Conservation (phyloP, 2,888 invertebrate species). For the Miltochrista miniata region DNA sequence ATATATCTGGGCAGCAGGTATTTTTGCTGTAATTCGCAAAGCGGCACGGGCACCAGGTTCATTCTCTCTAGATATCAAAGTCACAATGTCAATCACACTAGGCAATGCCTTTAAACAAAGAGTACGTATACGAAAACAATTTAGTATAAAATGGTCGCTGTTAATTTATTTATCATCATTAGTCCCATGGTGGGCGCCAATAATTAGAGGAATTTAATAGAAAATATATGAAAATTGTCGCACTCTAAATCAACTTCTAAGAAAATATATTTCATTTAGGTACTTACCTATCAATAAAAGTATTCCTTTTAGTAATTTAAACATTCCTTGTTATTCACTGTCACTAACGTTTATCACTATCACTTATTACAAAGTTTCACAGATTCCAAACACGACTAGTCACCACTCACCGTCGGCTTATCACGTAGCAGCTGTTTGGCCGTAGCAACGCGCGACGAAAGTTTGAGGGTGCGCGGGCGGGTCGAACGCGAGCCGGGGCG, state of each 20-base stretch:
- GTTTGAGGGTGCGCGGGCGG: slow-evolving; percentile 21
- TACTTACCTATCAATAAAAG: slow-evolving; percentile 18
- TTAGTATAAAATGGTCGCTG: no score
- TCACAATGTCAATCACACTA: no score
- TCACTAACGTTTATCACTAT: slow-evolving; percentile 16
- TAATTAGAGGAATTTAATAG: background rate
- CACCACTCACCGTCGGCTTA: background rate
- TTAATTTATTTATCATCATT: no score
- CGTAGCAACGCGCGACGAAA: slow-evolving; percentile 19
- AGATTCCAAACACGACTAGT: background rate
- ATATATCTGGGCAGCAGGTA: no score
- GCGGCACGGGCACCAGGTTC: no score
- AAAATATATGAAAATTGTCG: no score
- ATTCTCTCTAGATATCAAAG: no score
- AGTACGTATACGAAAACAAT: no score
- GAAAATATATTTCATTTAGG: background rate
- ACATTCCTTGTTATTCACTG: slow-evolving; percentile 10
- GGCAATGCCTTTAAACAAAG: no score
- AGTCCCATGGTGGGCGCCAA: slow-evolving; percentile 33
- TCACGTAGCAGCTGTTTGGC: background rate
- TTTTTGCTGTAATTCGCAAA: no score
- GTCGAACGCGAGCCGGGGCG: slow-evolving; percentile 23
- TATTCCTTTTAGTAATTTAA: background rate
- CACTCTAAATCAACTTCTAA: background rate
- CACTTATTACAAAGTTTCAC: slow-evolving; percentile 21